Evolutionary conservation across 2,797 vertebrate genomes (phyloP), one percentile per base, ranked within the genome.

Genomic region (Melanogrammus aeglefinus): DNA sequence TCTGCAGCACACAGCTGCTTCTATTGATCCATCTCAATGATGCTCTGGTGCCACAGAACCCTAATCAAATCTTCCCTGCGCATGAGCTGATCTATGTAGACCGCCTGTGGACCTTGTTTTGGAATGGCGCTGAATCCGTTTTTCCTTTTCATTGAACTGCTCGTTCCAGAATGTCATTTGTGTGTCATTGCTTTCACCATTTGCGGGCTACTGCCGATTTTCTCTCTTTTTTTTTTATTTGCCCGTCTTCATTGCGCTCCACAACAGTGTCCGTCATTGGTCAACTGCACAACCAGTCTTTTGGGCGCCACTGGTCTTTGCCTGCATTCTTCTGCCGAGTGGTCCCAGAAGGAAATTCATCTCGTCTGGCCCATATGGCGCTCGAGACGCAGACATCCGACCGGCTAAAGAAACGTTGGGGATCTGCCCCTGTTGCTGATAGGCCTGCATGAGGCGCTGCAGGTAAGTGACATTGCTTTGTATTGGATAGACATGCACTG

Each of bases 1-100:
- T 86, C 76, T 72, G 75, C 57, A 74, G 77, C 72, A 51, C 77
- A 87, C 76, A 75, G 86, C 79, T 82, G 87, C 86, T 82, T 27
- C 81, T 73, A 82, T 81, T 84, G 86, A 87, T 90, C 87, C 79
- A 79, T 77, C 78, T 88, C 85, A 90, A 29, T 44, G 78, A 82
- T 21, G 80, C 79, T 77, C 51, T 73, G 80, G 41, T 82, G 78
- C 78, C 82, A 75, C 77, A 63, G 79, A 81, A 63, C 82, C 76
- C 44, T 81, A 78, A 86, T 88, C 82, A 77, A 76, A 84, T 85
- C 41, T 82, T 79, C 86, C 79, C 76, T 78, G 63, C 76, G 73
- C 78, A 78, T 82, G 83, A 82, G 57, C 33, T 78, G 75, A 76
- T 75, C 73, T 18, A 16, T 33, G 70, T 18, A 18, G 70, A 72